Evolutionary conservation across 2,797 vertebrate genomes (phyloP), one percentile per base, ranked within the genome.

Genomic region (Myioborus melanocephalus): DNA sequence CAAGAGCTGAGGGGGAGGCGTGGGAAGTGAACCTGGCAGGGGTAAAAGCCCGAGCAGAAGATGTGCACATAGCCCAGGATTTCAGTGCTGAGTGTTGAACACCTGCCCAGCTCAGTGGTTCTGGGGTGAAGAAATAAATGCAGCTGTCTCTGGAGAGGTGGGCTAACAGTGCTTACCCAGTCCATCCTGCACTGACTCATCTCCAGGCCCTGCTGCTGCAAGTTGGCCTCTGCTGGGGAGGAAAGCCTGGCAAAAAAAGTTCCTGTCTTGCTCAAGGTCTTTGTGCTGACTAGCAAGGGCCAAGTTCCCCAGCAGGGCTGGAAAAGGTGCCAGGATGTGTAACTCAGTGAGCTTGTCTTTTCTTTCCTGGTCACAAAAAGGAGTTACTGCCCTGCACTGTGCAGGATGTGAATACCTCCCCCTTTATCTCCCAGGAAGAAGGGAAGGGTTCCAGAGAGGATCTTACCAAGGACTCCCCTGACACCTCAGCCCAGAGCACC

Each of bases 161-260:
- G 7, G 61, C 7, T 79, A 50, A 52, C 46, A 35, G 59, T 26
- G 66, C 82, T 89, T 77, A 90, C 83, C 75, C 18, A 35, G 19
- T 43, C 86, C 92, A 60, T 43, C 70, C 90, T 37, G 73, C 86
- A 71, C 89, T 94, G 92, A 97, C 93, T 96, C 94, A 91, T 85
- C 90, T 61, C 78, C 71, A 68, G 3, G 0, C 71, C 3, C 6
- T 5, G 2, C 49, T 85, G 72, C 90, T 87, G 61, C 86, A 92
- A 73, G 70, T 39, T 89, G 89, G 92, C 71, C 83, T 82, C 78
- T 85, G 78, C 81, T 79, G 4, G 21, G 64, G 52, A 89, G 70
- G 73, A 56, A 90, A 77, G 66, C 37, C 87, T 93, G 95, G 86
- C 93, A 95, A 64, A 60, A 84, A 73, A 87, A 19, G 80, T 46